These are phyloP conservation scores for Oegoconia quadripuncta DNA, from an alignment of 2,888 invertebrate species.

Conservation along the genomic window DNA sequence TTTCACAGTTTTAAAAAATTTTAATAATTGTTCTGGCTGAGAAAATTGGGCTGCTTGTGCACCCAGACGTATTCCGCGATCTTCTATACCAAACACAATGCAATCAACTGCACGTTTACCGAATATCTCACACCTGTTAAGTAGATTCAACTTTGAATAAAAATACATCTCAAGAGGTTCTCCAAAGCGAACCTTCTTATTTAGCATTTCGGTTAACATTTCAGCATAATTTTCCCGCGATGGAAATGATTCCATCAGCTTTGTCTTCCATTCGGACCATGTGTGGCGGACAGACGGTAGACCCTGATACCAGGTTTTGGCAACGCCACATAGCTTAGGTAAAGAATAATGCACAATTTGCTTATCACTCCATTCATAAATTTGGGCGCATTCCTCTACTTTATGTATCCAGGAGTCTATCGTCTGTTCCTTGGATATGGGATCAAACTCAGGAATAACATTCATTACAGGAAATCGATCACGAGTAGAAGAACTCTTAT, in stretches of 20 bases:
- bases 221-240: conserved; percentile 18
- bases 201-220: conserved; percentile 17
- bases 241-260: conserved; percentile 18
- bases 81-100: conserved; percentile 19
- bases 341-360: conserved; percentile 14
- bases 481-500: too few relatives aligned
- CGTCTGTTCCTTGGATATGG: conserved; percentile 10
- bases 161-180: conserved; percentile 18
- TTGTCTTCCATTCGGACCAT: conserved; percentile 20
- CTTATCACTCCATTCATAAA: conserved; percentile 10
- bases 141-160: conserved; percentile 17
- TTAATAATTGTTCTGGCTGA: conserved; percentile 18
- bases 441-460: conserved; percentile 19
- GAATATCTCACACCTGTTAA: conserved; percentile 19
- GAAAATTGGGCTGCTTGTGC: conserved; percentile 21
- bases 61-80: conserved; percentile 17
- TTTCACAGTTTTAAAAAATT: conserved; percentile 19
- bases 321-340: conserved; percentile 16
- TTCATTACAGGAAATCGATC: too few relatives aligned
- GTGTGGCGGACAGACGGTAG: conserved; percentile 10
- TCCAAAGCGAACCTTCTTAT: conserved; percentile 9
- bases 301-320: conserved; percentile 20
- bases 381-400: conserved; percentile 14
- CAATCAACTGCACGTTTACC: conserved; percentile 22
- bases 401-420: conserved; percentile 13